Evolutionary conservation across 2,888 invertebrate species (phyloP), one percentile per base, ranked within the genome.

Genomic region (Stratiomys singularior): DNA sequence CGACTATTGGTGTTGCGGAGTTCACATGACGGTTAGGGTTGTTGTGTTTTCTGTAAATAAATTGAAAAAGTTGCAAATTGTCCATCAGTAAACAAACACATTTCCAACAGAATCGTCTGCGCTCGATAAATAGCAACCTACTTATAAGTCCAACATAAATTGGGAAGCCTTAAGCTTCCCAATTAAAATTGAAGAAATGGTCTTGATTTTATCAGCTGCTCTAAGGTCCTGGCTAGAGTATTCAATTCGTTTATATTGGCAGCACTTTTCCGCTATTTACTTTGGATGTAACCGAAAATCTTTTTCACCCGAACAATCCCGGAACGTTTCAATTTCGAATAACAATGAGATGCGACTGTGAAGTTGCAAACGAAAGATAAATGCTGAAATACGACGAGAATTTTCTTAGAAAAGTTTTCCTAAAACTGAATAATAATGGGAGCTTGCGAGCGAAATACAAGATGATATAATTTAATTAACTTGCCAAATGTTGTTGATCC

Each of bases 401-500:
- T 67, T 67, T 67, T 67, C 67, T 44, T 46, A 27, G 27, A 71
- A 71, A 58, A 67, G 18, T 67, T 72, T 56, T 46, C n/a, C 11
- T n/a, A 23, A 30, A 72, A 28, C 13, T 21, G 56, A 56, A 72
- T 56, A 56, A 30, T 72, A 28, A 72, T 72, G 72, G 37, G 25
- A 52, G 7, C 30, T 25, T 28, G 28, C 30, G 25, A 15, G 21
- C 25, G 30, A 18, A 72, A 27, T 56, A 72, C 56, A 72, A 11
- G 30, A 58, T 52, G 58, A 72, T 58, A 56, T 72, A 28, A 72
- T 72, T 72, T 72, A 72, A 72, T 72, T 72, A 72, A 72, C 72
- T 72, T 56, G 72, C 56, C 56, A 56, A 67, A 72, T 72, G 37
- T 58, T 58, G 72, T 72, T 56, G 72, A 72, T 56, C 56, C 30